Evolutionary conservation across 2,888 invertebrate genomes (phyloP), one percentile per base, ranked within the genome.

Genomic region (Metallyticus violacea): DNA sequence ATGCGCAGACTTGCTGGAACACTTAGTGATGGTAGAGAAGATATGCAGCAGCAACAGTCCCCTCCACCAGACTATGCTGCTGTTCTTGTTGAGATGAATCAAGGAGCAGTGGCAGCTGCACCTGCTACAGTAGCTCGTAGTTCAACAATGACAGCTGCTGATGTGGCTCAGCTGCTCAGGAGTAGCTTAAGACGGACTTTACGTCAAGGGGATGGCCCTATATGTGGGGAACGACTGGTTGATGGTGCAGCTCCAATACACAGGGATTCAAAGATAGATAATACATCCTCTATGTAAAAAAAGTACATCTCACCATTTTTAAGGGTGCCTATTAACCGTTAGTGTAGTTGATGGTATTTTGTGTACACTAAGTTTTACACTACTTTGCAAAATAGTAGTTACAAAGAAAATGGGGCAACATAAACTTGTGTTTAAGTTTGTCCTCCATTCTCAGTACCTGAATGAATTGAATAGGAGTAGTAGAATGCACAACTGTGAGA

Each of bases 1-100:
- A 95, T 97, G 83, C 92, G 97, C 87, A 94, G 97, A 15, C 92
- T 96, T 27, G 92, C 93, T 1, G 93, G 91, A 85, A 93, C 92
- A n/a, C 89, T 94, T 9, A 93, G 93, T 0, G 93, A 93, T 88
- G 91, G 91, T 25, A 92, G 93, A 80, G 89, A 88, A 40, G 88
- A 88, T 6, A 88, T 86, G 26, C n/a, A 81, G n/a, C 87, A 91
- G 4, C 40, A 62, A 4, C 40, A 62, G 22, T 88, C 91, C 28
- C 94, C 94, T 6, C 94, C 94, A 0, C 95, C 95, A 0, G 94
- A 94, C 89, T 95, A 95, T 89, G 93, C 93, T 79, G 93, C 94
- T 0, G 94, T 95, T 6, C 91, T 95, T 87, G 93, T 94, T 3
- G 94, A 94, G 90, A 94, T 94, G 92, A 94, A 93, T 4, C 30